phyloP scores from a whole-genome alignment of 2,113 vertebrate species.

The Mesocricetus auratus region DNA sequence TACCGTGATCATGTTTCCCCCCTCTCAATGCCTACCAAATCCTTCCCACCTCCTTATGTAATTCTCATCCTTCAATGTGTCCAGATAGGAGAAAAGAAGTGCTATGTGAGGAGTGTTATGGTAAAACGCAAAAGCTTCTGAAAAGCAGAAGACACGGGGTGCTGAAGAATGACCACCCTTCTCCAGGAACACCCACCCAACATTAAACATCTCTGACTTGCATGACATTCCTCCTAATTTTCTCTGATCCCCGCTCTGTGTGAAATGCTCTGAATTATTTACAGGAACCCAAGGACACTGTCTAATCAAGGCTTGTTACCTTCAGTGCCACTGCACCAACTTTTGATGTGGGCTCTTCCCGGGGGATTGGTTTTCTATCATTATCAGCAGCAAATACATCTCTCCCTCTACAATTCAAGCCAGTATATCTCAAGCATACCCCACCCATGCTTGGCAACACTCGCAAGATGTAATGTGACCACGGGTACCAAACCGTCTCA shows the following conservation, averaged over 20 bases:
- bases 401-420: conserved; percentile 26
- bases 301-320: conserved; percentile 20
- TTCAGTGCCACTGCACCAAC: not conserved
- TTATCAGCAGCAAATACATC: conserved; percentile 39
- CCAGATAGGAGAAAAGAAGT: not conserved
- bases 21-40: not conserved
- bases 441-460: not conserved
- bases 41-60: not conserved
- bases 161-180: not conserved
- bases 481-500: conserved; percentile 32
- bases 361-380: conserved; percentile 44
- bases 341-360: conserved; percentile 46
- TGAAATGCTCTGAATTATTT: conserved; percentile 51
- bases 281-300: conserved; percentile 17
- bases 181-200: not conserved
- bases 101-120: not conserved
- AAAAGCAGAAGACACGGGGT: not conserved
- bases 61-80: not conserved
- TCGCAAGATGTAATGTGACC: conserved; percentile 41
- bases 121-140: not conserved
- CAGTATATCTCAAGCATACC: not conserved
- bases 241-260: not conserved
- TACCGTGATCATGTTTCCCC: not conserved
- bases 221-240: conserved; percentile 26
- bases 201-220: conserved; percentile 16